Conservation (phyloP, 2,113 vertebrate species). For the Epinephelus moara region DNA sequence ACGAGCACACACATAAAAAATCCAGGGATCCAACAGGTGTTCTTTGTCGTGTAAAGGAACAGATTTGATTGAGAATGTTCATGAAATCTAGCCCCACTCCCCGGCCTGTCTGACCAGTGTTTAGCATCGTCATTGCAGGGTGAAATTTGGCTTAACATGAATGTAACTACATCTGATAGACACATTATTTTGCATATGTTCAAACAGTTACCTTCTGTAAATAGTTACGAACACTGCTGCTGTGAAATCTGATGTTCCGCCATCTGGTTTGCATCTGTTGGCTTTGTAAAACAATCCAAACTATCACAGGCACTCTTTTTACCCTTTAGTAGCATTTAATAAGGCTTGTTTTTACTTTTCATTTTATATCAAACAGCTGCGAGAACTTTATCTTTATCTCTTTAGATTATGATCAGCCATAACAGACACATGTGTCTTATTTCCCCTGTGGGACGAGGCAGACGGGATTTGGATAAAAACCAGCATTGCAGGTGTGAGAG, state of each 20-base stretch:
- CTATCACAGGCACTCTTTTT: neutral
- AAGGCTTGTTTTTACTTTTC: neutral
- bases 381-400: neutral
- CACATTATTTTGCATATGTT: conserved; percentile 5
- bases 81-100: neutral
- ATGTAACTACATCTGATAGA: neutral
- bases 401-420: neutral
- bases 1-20: neutral
- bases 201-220: neutral
- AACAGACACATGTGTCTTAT: conserved; percentile 10
- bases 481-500: conserved; percentile 6
- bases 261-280: conserved; percentile 26
- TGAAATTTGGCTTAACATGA: neutral
- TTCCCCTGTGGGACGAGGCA: neutral
- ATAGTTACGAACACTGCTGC: conserved; percentile 1
- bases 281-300: neutral
- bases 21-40: neutral
- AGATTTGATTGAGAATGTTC: neutral
- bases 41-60: neutral
- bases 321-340: neutral
- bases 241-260: neutral
- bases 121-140: neutral
- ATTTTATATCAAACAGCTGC: conserved; percentile 8
- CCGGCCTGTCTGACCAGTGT: no score
- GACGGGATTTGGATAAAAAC: conserved; percentile 24